Evolutionary conservation across 2,888 invertebrate species (phyloP).

Genomic region (Nebria salina): DNA sequence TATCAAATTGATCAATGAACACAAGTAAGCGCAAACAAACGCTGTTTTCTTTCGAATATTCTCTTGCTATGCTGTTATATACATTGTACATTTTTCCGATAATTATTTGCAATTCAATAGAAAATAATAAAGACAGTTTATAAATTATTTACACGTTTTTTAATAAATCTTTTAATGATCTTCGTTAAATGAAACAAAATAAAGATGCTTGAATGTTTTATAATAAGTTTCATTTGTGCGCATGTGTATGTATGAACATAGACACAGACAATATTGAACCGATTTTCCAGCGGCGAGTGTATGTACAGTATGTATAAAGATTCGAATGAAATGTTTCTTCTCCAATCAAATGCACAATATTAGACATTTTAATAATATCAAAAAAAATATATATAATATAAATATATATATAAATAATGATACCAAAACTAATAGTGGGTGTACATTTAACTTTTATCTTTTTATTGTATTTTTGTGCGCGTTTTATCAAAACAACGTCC

Average conservation of each 20-base stretch:
- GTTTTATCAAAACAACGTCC: slow-evolving; percentile 24
- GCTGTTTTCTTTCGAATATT: too few relatives aligned
- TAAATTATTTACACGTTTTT: too few relatives aligned
- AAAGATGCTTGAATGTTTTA: slow-evolving; percentile 22
- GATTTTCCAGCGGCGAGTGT: slow-evolving; percentile 29
- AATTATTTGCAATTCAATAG: too few relatives aligned
- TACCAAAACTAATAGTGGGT: slow-evolving; percentile 28
- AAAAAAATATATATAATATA: too few relatives aligned
- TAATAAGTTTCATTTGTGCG: slow-evolving; percentile 9
- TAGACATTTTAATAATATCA: neutral
- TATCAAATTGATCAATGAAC: too few relatives aligned
- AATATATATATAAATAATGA: slow-evolving; percentile 20
- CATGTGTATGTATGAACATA: neutral
- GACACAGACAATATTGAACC: slow-evolving; percentile 24
- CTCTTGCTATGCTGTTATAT: too few relatives aligned
- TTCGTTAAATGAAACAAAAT: neutral
- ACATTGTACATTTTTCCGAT: too few relatives aligned
- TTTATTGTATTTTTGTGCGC: slow-evolving; percentile 19
- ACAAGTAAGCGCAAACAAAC: too few relatives aligned
- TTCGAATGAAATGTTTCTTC: slow-evolving; percentile 12
- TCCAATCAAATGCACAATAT: neutral
- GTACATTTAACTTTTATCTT: slow-evolving; percentile 32
- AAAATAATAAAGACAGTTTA: too few relatives aligned
- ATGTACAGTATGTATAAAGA: slow-evolving; percentile 1
- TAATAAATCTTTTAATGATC: too few relatives aligned